These are phyloP conservation scores for Phalacrocorax pelagicus DNA, from an alignment of 2,113 vertebrate species.

Conservation along the genomic window DNA sequence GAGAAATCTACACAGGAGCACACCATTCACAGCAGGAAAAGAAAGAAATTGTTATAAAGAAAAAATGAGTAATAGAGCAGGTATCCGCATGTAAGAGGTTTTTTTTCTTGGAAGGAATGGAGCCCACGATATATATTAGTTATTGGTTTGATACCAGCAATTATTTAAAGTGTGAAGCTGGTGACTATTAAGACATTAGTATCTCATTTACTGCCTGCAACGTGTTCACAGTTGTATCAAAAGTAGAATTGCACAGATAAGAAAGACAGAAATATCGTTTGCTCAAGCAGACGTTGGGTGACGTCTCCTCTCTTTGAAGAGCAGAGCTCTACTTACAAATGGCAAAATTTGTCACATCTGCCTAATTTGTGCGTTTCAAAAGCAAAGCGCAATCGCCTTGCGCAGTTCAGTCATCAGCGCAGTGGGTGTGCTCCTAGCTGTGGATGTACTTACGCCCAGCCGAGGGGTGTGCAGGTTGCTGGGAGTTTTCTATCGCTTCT, in stretches of 20 bases:
- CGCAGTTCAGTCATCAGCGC: rapidly evolving
- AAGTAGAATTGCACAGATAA: neutral
- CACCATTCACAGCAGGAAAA: neutral
- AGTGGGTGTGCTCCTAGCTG: neutral
- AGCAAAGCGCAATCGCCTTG: neutral
- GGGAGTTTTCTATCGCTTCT: conserved; percentile 2
- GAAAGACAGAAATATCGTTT: neutral
- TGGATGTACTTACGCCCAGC: neutral
- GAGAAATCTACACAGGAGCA: neutral
- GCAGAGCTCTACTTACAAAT: neutral
- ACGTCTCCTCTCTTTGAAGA: neutral
- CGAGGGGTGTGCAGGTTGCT: neutral
- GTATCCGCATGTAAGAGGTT: neutral
- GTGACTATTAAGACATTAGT: neutral
- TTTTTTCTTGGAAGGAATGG: neutral
- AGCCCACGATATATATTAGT: neutral
- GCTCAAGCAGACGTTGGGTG: rapidly evolving
- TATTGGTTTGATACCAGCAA: neutral
- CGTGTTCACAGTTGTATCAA: neutral
- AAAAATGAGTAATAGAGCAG: neutral
- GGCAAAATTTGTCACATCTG: neutral
- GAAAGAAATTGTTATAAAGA: neutral
- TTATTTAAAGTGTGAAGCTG: neutral
- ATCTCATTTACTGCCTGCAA: neutral
- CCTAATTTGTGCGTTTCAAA: neutral